Evolutionary conservation across 2,797 vertebrate genomes (phyloP).

Genomic region (Enteromius unitaeniatus): DNA sequence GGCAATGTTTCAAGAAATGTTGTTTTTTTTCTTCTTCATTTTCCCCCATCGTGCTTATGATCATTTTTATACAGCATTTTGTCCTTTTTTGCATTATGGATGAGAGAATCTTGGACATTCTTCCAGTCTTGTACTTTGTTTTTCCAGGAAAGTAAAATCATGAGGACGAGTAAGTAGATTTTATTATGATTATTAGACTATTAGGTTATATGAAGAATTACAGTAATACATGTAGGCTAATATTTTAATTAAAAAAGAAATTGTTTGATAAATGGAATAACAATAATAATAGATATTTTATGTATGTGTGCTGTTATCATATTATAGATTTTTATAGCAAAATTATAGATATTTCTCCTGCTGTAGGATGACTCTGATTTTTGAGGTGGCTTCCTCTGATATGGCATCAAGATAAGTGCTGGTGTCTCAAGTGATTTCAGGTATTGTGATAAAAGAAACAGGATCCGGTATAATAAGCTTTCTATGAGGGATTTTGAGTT

Average conservation of each 20-base stretch:
- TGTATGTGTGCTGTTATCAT: background rate
- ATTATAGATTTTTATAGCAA: background rate
- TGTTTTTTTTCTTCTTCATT: background rate
- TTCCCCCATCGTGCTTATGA: background rate
- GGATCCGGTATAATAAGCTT: constrained; percentile 43
- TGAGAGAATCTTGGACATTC: background rate
- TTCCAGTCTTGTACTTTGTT: background rate
- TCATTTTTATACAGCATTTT: background rate
- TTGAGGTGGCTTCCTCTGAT: background rate
- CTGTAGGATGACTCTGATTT: background rate
- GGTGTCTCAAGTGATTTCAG: constrained; percentile 30
- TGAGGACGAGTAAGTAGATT: background rate
- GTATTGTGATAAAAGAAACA: constrained; percentile 48
- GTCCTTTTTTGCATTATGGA: background rate
- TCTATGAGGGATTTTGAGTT: constrained; percentile 19
- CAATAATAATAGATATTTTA: no score
- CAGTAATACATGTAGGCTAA: background rate
- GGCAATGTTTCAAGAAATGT: background rate
- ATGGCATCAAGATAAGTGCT: constrained; percentile 34
- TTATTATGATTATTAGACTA: background rate
- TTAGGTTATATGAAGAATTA: background rate
- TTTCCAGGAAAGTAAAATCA: background rate
- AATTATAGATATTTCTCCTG: background rate
- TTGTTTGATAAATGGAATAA: background rate
- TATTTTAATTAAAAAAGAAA: background rate